Conservation (phyloP, 2,113 vertebrate genomes). For the Petaurus breviceps region DNA sequence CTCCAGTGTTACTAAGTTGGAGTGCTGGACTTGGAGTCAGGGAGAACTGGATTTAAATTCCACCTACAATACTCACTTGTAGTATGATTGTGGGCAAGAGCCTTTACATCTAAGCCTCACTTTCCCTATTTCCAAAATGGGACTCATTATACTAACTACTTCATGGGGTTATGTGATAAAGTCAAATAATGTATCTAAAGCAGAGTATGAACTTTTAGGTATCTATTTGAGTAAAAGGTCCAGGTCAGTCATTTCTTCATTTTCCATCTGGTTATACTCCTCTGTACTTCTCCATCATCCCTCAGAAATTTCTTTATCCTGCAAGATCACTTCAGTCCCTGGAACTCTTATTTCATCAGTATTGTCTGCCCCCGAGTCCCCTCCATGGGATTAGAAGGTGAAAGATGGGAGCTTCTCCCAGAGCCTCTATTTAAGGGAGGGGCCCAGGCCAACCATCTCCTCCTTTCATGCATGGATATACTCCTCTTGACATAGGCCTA, state of each 20-base stretch:
- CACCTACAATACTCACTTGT: not conserved
- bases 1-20: not conserved
- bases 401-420: not conserved
- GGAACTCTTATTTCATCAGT: not conserved
- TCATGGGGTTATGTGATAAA: not conserved
- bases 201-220: not conserved
- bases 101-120: not conserved
- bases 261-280: not conserved
- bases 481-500: not conserved
- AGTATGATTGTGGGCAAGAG: not conserved
- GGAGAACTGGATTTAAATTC: not conserved
- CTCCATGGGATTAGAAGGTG: not conserved
- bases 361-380: not conserved
- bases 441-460: not conserved
- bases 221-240: not conserved
- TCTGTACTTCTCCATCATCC: not conserved
- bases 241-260: not conserved
- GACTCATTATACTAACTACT: not conserved
- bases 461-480: not conserved
- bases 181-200: not conserved
- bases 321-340: not conserved
- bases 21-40: not conserved
- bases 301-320: not conserved
- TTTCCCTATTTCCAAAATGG: not conserved
- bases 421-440: not conserved